Conservation (phyloP, 1,140 invertebrate genomes). For the Chrysoperla carnea region DNA sequence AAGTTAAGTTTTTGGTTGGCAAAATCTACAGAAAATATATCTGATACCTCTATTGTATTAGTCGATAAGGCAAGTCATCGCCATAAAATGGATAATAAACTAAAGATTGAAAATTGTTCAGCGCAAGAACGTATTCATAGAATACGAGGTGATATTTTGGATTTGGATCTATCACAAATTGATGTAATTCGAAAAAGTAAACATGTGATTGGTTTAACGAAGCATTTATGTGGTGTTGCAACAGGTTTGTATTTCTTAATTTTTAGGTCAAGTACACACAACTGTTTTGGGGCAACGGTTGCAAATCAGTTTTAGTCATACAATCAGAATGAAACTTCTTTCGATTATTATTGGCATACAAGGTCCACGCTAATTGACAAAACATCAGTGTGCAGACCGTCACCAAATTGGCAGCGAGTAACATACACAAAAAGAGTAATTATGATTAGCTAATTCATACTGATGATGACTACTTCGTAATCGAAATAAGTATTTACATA, state of each 20-base stretch:
- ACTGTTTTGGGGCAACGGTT: background rate
- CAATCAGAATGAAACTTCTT: background rate
- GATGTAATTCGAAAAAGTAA: constrained; percentile 25
- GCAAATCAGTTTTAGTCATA: constrained; percentile 4
- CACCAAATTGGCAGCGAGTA: too few relatives aligned
- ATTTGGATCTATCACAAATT: constrained; percentile 43
- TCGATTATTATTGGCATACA: too few relatives aligned
- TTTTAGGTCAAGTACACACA: constrained; percentile 2
- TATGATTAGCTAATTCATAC: too few relatives aligned
- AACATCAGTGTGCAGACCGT: too few relatives aligned
- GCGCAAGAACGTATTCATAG: constrained; percentile 30
- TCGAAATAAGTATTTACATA: too few relatives aligned
- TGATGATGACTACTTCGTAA: too few relatives aligned
- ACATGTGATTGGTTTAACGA: constrained; percentile 52
- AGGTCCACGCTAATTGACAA: too few relatives aligned
- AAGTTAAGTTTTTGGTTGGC: constrained; percentile 57
- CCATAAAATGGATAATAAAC: constrained; percentile 63
- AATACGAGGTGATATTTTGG: constrained; percentile 53
- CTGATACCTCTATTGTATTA: constrained; percentile 39
- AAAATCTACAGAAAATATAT: constrained; percentile 28
- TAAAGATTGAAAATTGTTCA: constrained; percentile 34
- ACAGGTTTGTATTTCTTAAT: constrained; percentile 35
- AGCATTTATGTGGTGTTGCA: constrained; percentile 73
- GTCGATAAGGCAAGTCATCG: constrained; percentile 60
- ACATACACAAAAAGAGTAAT: too few relatives aligned